These are phyloP conservation scores for Drosophila equinoxialis DNA, from an alignment of 1,140 invertebrate genomes.

Conservation along the genomic window DNA sequence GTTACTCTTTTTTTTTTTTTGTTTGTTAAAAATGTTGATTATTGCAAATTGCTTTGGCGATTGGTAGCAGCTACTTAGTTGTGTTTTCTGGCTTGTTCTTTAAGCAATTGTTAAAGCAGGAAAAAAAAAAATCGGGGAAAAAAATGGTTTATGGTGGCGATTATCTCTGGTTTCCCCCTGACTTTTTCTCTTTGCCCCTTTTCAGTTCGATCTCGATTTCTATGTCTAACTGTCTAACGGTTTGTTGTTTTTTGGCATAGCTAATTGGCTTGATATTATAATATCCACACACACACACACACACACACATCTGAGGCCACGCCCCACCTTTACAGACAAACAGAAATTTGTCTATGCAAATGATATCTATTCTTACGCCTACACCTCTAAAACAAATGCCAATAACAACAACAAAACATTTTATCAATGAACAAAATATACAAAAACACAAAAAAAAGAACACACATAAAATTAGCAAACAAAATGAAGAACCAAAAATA, in stretches of 20 bases:
- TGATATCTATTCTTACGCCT: conserved; percentile 76
- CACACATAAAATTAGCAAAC: conserved; percentile 13
- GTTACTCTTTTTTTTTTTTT: conserved; percentile 34
- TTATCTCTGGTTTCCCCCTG: conserved; percentile 43
- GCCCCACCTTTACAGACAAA: not conserved
- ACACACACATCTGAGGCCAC: conserved; percentile 23
- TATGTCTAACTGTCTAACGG: conserved; percentile 58
- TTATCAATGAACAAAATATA: conserved; percentile 2
- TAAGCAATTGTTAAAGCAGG: conserved; percentile 69
- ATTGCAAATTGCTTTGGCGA: conserved; percentile 81
- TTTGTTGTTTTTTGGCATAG: conserved; percentile 51
- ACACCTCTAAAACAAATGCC: conserved; percentile 33
- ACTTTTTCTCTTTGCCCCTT: not conserved
- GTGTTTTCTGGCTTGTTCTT: conserved; percentile 73
- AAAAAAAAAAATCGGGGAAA: conserved; percentile 23
- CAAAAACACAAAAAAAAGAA: not conserved
- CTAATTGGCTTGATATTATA: conserved; percentile 69
- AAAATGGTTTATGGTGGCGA: conserved; percentile 56
- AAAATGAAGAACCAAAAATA: conserved; percentile 1
- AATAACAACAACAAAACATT: not conserved
- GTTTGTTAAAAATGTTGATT: conserved; percentile 79
- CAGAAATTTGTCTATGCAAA: conserved; percentile 57
- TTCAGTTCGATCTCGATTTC: conserved; percentile 40
- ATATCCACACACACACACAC: conserved; percentile 12
- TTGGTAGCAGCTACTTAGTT: conserved; percentile 81